Evolutionary conservation across 2,113 vertebrate species (phyloP), one percentile per base, ranked within the genome.

Genomic region (Aptenodytes forsteri): DNA sequence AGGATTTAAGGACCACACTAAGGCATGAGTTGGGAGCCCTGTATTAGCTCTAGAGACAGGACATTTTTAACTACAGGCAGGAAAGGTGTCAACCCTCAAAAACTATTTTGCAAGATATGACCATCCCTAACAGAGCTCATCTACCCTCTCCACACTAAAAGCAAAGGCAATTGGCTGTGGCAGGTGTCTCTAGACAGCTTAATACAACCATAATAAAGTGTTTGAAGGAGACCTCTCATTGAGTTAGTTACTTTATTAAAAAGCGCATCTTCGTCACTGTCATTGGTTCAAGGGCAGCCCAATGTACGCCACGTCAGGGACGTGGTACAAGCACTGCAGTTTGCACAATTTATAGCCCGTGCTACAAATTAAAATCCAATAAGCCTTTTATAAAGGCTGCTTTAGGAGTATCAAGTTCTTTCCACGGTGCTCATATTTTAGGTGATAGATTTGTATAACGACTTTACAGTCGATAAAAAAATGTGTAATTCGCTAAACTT

Each of bases 361-460:
- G 59, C 52, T 61, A 15, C 58, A 66, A 83, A 72, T 94, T 65
- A 83, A 87, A 91, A 81, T 65, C 50, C 55, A 69, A 84, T 80
- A 75, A 84, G 75, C 67, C 44, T 88, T 71, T 73, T 46, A 23
- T 52, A 50, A 89, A 76, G 34, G 80, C 62, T 58, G 80, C 73
- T 58, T 58, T 47, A 70, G 80, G 66, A 91, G 62, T 21, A 47
- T 58, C 84, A 36, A 47, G 67, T 62, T 94, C 83, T 69, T 73
- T n/a, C 79, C 38, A 9, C 1, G 1, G 36, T 7, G 38, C 73
- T 84, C 22, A 3, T 72, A 34, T 72, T 67, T 78, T 22, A 66
- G 67, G 73, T n/a, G 79, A 69, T 64, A 52, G 79, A 64, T 76
- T 92, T 59, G 49, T 50, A 21, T 52, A 75, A 84, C 16, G 56